Evolutionary conservation across 1,140 invertebrate genomes (phyloP), one percentile per base, ranked within the genome.

Genomic region (Dysdera silvatica): DNA sequence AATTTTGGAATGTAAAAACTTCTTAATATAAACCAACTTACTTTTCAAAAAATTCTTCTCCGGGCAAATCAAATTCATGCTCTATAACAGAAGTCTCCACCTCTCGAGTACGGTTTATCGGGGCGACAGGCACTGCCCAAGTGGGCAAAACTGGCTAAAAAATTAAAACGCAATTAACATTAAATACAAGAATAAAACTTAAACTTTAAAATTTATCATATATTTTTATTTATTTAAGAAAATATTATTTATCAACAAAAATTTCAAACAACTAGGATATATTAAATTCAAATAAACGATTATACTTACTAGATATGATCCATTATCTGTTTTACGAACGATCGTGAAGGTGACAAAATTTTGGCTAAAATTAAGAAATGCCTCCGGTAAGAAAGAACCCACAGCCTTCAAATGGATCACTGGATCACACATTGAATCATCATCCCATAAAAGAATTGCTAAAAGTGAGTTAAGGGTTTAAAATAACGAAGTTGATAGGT

Each of bases 291-390:
- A 32, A 23, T 53, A 18, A 14, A 52, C 1, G 4, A 54, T 12
- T 24, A 41, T 29, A 28, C 57, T 55, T 23, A 64, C 48, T 37
- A 59, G 35, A 18, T 49, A 26, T 0, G 51, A 40, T 37, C 64
- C 55, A 41, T 59, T 66, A 23, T 32, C 3, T 12, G 45, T 48
- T 14, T 64, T 37, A 7, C 41, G 49, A 2, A 59, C 45, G 10
- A 70, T 24, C 12, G 53, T 61, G 47, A 70, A 70, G 6, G 29
- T 32, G 6, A 68, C 56, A 12, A 41, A 48, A 40, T 67, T 53
- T 23, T 55, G 28, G 0, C 49, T 28, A 18, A 65, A 23, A 16
- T 41, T 48, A 12, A 32, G 54, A 16, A 45, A 49, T 8, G 52
- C 29, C 12, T 58, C 55, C 0, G 63, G 62, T 2, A 67, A 18